Evolutionary conservation across 2,113 vertebrate genomes (phyloP).

Genomic region (Ptilonorhynchus violaceus): DNA sequence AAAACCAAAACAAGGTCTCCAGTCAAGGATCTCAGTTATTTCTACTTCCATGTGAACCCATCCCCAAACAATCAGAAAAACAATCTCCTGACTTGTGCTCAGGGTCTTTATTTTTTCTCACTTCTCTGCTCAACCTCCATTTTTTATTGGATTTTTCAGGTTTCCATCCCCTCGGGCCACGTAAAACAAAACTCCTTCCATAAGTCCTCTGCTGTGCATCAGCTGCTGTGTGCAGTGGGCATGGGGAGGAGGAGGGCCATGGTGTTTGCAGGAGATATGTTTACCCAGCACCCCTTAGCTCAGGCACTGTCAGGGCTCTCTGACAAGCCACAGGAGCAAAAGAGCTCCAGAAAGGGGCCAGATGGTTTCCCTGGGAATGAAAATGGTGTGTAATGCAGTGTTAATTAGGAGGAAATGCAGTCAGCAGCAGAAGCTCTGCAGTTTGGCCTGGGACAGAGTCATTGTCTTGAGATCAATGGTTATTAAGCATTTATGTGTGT

Average conservation of each 20-base stretch:
- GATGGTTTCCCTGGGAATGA: neutral
- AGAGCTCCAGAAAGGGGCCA: neutral
- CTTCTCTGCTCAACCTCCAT: neutral
- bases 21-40: neutral
- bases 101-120: neutral
- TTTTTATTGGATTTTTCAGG: neutral
- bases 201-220: neutral
- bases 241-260: accelerated
- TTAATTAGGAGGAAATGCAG: neutral
- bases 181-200: neutral
- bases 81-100: neutral
- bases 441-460: neutral
- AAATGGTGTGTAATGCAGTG: accelerated
- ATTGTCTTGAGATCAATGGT: neutral
- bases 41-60: neutral
- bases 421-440: neutral
- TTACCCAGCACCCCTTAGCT: neutral
- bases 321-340: neutral
- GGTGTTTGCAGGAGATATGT: neutral
- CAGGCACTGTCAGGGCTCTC: neutral
- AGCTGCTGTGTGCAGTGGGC: neutral
- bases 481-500: accelerated
- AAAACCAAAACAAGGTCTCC: neutral
- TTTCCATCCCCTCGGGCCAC: neutral
- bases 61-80: neutral